phyloP scores from a whole-genome alignment of 2,113 vertebrate species.

The Ia io region DNA sequence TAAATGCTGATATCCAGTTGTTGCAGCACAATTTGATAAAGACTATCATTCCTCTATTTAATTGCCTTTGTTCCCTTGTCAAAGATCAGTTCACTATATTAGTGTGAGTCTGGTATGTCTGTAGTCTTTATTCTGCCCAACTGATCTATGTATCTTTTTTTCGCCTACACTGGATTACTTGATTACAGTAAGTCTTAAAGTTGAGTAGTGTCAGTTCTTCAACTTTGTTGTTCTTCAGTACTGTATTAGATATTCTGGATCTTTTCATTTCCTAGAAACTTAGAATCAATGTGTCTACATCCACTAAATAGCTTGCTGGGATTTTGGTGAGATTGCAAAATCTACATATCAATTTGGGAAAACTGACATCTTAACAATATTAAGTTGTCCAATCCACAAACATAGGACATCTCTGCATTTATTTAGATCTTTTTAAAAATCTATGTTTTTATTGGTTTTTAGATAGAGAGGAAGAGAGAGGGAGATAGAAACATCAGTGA shows the following conservation, averaged over 20 bases:
- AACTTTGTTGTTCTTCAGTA: neutral
- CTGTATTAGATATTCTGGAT: neutral
- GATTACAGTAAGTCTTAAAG: neutral
- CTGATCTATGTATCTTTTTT: neutral
- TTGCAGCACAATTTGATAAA: conserved; percentile 28
- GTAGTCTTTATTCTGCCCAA: conserved; percentile 8
- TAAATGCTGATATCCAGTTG: neutral
- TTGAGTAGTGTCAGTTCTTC: neutral
- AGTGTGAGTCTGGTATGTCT: neutral
- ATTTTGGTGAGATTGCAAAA: conserved; percentile 12
- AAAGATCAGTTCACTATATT: conserved; percentile 36
- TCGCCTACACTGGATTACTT: neutral
- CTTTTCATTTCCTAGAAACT: conserved; percentile 32
- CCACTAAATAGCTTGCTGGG: conserved; percentile 5
- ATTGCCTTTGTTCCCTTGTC: neutral
- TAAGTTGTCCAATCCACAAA: neutral
- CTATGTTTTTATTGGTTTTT: too few species aligned
- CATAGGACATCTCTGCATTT: neutral
- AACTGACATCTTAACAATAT: neutral
- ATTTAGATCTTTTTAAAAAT: neutral
- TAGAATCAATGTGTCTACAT: conserved; percentile 13
- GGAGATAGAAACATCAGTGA: too few species aligned
- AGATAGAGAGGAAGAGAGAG: too few species aligned
- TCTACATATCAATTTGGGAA: neutral
- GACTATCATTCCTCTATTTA: conserved; percentile 10